phyloP scores from a whole-genome alignment of 2,888 invertebrate species.

The Synanthedon myopaeformis region DNA sequence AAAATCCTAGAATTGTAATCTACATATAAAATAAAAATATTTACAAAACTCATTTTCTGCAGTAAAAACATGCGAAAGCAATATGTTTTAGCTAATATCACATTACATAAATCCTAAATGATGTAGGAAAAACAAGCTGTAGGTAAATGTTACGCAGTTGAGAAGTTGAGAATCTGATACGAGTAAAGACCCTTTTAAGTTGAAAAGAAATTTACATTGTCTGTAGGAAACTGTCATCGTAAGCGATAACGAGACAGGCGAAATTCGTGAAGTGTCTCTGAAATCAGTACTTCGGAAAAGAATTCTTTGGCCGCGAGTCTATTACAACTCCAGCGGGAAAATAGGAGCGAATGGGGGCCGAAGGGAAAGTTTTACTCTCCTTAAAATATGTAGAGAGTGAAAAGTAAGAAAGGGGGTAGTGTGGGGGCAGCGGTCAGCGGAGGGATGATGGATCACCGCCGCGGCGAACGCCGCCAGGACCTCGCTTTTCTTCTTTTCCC shows the following conservation, averaged over 20 bases:
- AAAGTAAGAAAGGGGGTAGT: constrained; percentile 56
- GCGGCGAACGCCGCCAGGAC: constrained; percentile 34
- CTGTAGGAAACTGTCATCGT: constrained; percentile 27
- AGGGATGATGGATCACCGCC: constrained; percentile 69
- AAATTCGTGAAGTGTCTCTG: constrained; percentile 33
- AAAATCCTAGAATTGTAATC: no score
- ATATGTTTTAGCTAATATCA: no score
- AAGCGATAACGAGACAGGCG: constrained; percentile 46
- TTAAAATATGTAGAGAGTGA: constrained; percentile 72
- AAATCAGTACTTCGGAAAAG: constrained; percentile 26
- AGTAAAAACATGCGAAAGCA: no score
- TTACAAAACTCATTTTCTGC: no score
- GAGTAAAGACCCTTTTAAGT: constrained; percentile 20
- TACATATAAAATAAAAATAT: no score
- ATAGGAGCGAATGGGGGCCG: constrained; percentile 46
- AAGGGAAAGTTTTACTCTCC: constrained; percentile 67
- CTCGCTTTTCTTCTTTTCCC: constrained; percentile 54
- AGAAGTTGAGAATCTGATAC: constrained; percentile 27
- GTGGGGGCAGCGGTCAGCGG: constrained; percentile 56
- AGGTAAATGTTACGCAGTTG: constrained; percentile 13
- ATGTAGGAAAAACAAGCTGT: not conserved
- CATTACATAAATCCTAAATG: no score
- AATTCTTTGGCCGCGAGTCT: constrained; percentile 30
- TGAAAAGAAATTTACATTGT: constrained; percentile 42
- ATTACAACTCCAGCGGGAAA: constrained; percentile 46